Evolutionary conservation across 1,140 invertebrate genomes (phyloP).

Genomic region (Drosophila arizonae): DNA sequence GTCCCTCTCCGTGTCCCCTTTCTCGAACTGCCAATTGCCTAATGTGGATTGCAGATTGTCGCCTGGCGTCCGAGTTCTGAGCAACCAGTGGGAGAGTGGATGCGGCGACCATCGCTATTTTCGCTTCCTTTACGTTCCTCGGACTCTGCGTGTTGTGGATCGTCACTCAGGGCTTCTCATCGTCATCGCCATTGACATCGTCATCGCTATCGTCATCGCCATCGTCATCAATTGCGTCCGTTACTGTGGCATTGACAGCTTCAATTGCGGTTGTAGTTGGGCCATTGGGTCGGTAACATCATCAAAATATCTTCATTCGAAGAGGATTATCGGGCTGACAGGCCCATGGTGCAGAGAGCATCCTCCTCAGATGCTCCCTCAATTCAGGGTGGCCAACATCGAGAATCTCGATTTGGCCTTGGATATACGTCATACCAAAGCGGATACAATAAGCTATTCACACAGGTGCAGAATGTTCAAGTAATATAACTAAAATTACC

Average conservation of each 20-base stretch:
- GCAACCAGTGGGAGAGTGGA: slow-evolving; percentile 18
- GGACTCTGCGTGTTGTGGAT: slow-evolving; percentile 9
- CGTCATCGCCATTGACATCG: background rate
- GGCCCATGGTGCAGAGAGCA: slow-evolving; percentile 83
- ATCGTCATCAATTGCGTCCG: slow-evolving; percentile 22
- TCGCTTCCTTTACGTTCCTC: slow-evolving; percentile 16
- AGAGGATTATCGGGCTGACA: slow-evolving; percentile 83
- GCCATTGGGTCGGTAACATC: slow-evolving; percentile 62
- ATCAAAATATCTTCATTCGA: slow-evolving; percentile 83
- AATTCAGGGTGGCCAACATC: slow-evolving; percentile 79
- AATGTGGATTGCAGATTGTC: slow-evolving; percentile 38
- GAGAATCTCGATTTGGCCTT: slow-evolving; percentile 83
- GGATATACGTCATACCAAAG: slow-evolving; percentile 91
- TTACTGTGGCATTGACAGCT: slow-evolving; percentile 39
- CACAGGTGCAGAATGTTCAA: slow-evolving; percentile 86
- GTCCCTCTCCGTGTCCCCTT: slow-evolving; percentile 1
- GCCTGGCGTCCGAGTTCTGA: slow-evolving; percentile 16
- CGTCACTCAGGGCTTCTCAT: slow-evolving; percentile 7
- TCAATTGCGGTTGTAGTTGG: slow-evolving; percentile 49
- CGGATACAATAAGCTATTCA: slow-evolving; percentile 95
- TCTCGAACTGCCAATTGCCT: slow-evolving; percentile 21
- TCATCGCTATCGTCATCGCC: background rate
- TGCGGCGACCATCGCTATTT: slow-evolving; percentile 26
- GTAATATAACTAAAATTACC: background rate
- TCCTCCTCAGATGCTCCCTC: slow-evolving; percentile 82